Conservation (phyloP, 1,140 invertebrate species). For the Brachionus rotundiformis region DNA sequence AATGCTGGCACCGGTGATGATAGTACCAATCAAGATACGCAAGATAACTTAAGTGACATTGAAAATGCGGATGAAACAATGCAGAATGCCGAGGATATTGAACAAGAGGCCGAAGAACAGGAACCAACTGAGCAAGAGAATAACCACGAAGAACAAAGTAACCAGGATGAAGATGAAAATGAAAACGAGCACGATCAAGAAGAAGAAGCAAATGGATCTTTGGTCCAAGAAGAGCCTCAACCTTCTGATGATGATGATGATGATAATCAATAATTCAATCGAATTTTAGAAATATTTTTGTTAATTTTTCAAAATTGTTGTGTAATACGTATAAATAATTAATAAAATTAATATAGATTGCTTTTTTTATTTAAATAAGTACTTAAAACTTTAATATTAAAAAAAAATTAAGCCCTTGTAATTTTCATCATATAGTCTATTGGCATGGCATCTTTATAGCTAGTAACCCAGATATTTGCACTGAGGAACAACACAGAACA, state of each 20-base stretch:
- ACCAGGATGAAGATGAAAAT: not conserved
- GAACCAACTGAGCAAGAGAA: not conserved
- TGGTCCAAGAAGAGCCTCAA: not conserved
- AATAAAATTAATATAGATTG: not conserved
- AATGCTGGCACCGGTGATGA: constrained; percentile 55
- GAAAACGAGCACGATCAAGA: not conserved
- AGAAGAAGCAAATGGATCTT: not conserved
- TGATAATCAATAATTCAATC: not conserved
- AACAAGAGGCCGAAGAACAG: constrained; percentile 7
- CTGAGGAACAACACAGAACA: no score
- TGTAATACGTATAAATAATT: not conserved
- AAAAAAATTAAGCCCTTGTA: no score
- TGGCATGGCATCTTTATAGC: no score
- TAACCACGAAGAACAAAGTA: not conserved
- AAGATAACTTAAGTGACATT: constrained; percentile 55
- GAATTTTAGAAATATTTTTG: not conserved
- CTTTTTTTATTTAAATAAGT: not conserved
- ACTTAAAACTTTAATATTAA: no score
- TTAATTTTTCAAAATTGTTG: constrained; percentile 1
- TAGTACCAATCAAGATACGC: constrained; percentile 53
- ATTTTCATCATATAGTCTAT: no score
- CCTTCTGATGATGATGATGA: not conserved
- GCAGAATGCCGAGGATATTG: constrained; percentile 53
- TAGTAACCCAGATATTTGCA: no score
- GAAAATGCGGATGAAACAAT: constrained; percentile 54